These are phyloP conservation scores for Microctenopoma steveboyesi DNA, from an alignment of 2,797 vertebrate species.

Conservation along the genomic window DNA sequence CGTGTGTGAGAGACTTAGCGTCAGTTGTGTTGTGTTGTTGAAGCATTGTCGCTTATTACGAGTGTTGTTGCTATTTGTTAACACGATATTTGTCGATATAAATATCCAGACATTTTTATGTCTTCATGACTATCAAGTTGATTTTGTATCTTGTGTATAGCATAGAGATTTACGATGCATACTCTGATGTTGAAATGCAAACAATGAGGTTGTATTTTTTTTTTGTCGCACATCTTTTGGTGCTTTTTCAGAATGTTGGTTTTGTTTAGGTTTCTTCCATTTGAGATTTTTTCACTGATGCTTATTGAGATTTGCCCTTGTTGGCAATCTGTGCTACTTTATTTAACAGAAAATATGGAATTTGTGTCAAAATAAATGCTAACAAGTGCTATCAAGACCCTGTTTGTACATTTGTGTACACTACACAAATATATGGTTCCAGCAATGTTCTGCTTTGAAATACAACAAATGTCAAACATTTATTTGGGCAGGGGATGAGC, in stretches of 20 bases:
- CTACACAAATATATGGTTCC: not conserved
- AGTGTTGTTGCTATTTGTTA: slow-evolving; percentile 66
- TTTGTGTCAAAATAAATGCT: slow-evolving; percentile 82
- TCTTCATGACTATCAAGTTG: slow-evolving; percentile 53
- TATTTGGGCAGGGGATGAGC: slow-evolving; percentile 9
- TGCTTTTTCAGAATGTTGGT: slow-evolving; percentile 51
- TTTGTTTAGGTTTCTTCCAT: slow-evolving; percentile 54
- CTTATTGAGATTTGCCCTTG: slow-evolving; percentile 36
- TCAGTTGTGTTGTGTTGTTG: slow-evolving; percentile 60
- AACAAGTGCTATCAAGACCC: slow-evolving; percentile 50
- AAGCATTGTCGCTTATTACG: slow-evolving; percentile 68
- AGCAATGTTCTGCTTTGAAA: slow-evolving; percentile 24
- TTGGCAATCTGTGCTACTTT: slow-evolving; percentile 59
- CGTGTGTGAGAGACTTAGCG: slow-evolving; percentile 70
- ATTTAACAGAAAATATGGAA: slow-evolving; percentile 71
- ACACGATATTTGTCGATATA: slow-evolving; percentile 59
- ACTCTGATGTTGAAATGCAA: slow-evolving; percentile 55
- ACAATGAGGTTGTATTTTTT: slow-evolving; percentile 35
- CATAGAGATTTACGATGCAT: slow-evolving; percentile 55
- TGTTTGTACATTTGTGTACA: slow-evolving; percentile 28
- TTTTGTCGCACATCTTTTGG: slow-evolving; percentile 39
- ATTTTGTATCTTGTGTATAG: slow-evolving; percentile 71
- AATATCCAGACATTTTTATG: slow-evolving; percentile 60
- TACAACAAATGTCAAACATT: slow-evolving; percentile 12
- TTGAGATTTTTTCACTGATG: slow-evolving; percentile 37